Evolutionary conservation across 2,888 invertebrate species (phyloP), one percentile per base, ranked within the genome.

Genomic region (Nemotelus nigrinus): DNA sequence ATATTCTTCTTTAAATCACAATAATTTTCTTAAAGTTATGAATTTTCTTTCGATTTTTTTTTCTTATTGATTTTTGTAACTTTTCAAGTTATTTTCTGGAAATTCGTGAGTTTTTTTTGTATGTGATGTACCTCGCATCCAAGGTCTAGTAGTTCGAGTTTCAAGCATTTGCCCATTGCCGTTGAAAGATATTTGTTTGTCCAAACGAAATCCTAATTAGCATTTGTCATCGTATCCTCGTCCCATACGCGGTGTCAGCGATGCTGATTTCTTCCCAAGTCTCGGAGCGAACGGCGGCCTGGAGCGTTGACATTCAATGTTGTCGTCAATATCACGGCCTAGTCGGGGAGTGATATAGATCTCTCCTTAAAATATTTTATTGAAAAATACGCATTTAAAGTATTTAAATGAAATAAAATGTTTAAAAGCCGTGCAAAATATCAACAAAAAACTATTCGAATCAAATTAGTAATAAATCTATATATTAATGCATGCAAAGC

Each of bases 201-300:
- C 25, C 25, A 25, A 25, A 25, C 25, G 4, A 41, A 39, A 43
- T 67, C 47, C 67, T 7, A 65, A 76, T 65, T 70, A 77, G 43
- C 77, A 77, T 57, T 76, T 78, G 55, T 77, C 75, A 7, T 76
- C 76, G 43, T 71, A 79, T 25, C 65, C 45, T 80, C 83, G 82
- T 80, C 88, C 88, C 81, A 88, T 83, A 82, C 88, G 85, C 79
- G 88, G 88, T 80, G 86, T 87, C 84, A 87, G 88, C 77, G 87
- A 86, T 79, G 86, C 85, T 78, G 87, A 85, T 81, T 88, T 87
- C 83, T 88, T 87, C 68, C 88, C 88, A 80, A 89, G 82, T 81
- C 88, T 85, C 78, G 89, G 88, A 76, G 88, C 86, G 82, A 88
- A 89, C 80, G 88, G 89, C 71, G 88, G 87, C 76, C 82, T 75